Base-by-base conservation (phyloP, 2,888 invertebrate genomes). In the Ichneumoninae sp. region DNA sequence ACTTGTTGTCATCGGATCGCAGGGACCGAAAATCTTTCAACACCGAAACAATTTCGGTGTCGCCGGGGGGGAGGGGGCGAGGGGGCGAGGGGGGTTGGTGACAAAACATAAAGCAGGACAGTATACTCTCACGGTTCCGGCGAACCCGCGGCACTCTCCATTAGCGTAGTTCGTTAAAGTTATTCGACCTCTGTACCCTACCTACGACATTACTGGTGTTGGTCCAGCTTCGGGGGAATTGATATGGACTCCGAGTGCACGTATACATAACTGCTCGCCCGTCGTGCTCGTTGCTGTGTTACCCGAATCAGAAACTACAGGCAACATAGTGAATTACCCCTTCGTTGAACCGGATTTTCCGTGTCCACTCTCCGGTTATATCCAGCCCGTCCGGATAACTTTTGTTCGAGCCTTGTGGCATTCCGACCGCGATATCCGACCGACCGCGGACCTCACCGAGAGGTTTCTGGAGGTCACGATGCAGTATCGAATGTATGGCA, bases 91-190 rank as follows among this genome's bases (percentile, higher is more conserved):
- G 19, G 19, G 19, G 19, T 19, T 19, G 19, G 0, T 40, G 30
- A 44, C 62, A 65, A 50, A 57, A 82, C 71, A 44, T 36, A 40
- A 57, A 65, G 71, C 65, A 72, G 60, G 47, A 68, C 60, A 57
- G 16, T 50, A 62, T 50, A 62, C 40, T 72, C 66, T 75, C 74
- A 68, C 62, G 54, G 57, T 54, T 75, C 62, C 74, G 69, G 50
- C 70, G 44, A 79, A 75, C 70, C 57, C 60, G 54, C 57, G 79
- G 83, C 54, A 57, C 70, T 75, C 78, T 75, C 75, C 83, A 79
- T 83, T 71, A 79, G 65, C 22, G 70, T 36, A 75, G 79, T 79
- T 79, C 70, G 75, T 75, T 70, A 71, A 83, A 83, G 83, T 83
- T 79, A 69, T 75, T 79, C 70, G 77, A 71, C 47, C 44, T 60